phyloP scores from a whole-genome alignment of 2,797 vertebrate genomes.

The Liparis tanakae region DNA sequence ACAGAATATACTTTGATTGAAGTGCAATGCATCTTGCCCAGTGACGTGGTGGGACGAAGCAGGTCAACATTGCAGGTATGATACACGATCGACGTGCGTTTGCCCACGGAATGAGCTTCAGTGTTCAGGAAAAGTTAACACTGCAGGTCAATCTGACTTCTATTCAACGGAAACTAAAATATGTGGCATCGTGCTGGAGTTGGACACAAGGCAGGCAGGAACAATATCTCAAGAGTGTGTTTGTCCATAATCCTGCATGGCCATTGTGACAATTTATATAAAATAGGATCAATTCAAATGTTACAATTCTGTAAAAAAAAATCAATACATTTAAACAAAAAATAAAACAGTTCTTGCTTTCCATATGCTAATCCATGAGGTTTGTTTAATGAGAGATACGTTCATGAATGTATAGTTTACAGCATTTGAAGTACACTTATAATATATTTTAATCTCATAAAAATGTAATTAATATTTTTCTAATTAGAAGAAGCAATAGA shows the following conservation, averaged over 20 bases:
- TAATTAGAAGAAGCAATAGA: slow-evolving; percentile 1
- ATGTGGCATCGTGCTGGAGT: slow-evolving; percentile 18
- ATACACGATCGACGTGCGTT: slow-evolving; percentile 61
- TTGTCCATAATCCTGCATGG: neutral
- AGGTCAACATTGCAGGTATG: slow-evolving; percentile 53
- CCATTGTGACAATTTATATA: neutral
- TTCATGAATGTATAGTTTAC: neutral
- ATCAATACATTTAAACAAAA: neutral
- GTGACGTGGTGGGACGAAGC: slow-evolving; percentile 26
- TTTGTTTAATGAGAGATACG: neutral
- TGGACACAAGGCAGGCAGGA: slow-evolving; percentile 9
- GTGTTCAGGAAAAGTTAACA: slow-evolving; percentile 59
- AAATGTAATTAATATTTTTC: neutral
- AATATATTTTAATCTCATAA: neutral
- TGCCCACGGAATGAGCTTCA: slow-evolving; percentile 48
- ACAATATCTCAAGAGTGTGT: slow-evolving; percentile 14
- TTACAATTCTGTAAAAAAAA: neutral
- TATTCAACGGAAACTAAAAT: slow-evolving; percentile 20
- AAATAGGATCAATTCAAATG: neutral
- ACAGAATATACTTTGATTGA: slow-evolving; percentile 55
- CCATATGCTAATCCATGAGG: neutral
- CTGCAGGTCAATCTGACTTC: slow-evolving; percentile 60
- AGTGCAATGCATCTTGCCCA: slow-evolving; percentile 38
- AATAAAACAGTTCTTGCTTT: neutral
- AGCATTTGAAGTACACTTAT: neutral